A percentile compares a stretch with the other conserved stretches of the same genome.
Evolutionary conservation across 2,113 vertebrate genomes (phyloP).

Genomic region (Rhinopomastus cyanomelas): DNA sequence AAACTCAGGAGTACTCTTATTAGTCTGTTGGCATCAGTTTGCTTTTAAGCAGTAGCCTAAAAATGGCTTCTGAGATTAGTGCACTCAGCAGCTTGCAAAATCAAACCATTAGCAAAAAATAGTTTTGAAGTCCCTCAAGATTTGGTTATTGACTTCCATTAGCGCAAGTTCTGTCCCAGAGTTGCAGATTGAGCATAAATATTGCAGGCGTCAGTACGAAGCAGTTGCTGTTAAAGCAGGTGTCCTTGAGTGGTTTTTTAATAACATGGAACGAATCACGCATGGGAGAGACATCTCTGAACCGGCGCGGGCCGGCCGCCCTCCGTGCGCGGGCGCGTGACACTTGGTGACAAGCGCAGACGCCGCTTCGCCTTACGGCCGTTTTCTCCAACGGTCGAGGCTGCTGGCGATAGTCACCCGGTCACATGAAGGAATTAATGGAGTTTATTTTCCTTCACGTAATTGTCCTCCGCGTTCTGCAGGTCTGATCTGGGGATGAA

Average conservation of each 20-base stretch:
- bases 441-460: neutral
- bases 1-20: neutral
- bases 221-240: conserved; percentile 36
- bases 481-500: neutral
- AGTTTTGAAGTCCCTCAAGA: conserved; percentile 49
- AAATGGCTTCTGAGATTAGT: neutral
- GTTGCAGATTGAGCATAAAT: conserved; percentile 43
- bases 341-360: neutral
- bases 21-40: conserved; percentile 13
- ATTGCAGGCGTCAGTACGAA: conserved; percentile 31
- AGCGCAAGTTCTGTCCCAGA: conserved; percentile 6
- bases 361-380: neutral
- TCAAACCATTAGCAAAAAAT: conserved; percentile 56
- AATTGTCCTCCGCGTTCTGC: neutral
- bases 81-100: conserved; percentile 36
- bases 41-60: conserved; percentile 41
- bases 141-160: conserved; percentile 56
- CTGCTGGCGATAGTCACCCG: neutral
- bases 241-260: conserved; percentile 26
- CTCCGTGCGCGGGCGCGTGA: neutral
- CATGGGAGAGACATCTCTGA: neutral
- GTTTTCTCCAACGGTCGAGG: neutral
- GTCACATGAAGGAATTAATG: neutral
- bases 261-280: conserved; percentile 1
- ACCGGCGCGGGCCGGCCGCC: neutral